Conservation (phyloP, 2,888 invertebrate genomes). For the Abrostola tripartita region DNA sequence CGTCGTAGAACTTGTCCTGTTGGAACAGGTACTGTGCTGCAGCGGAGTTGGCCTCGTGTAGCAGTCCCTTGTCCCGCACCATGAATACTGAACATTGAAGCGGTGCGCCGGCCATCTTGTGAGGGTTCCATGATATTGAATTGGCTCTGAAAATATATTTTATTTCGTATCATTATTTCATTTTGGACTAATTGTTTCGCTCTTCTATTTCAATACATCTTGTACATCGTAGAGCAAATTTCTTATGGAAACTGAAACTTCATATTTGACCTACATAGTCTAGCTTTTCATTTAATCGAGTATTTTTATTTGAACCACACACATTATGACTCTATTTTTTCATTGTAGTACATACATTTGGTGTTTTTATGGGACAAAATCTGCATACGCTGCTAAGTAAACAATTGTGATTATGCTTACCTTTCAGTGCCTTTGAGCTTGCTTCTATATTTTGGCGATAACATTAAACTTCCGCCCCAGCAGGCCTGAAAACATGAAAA, state of each 20-base stretch:
- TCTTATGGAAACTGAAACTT: no score
- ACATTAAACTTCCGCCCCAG: constrained; percentile 92
- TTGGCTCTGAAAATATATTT: constrained; percentile 87
- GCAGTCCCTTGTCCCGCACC: constrained; percentile 87
- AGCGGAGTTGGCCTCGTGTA: constrained; percentile 91
- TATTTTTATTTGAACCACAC: no score
- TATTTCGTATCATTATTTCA: not conserved
- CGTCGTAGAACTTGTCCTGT: constrained; percentile 95
- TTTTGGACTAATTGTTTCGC: not conserved
- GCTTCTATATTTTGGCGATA: constrained; percentile 90
- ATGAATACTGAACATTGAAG: constrained; percentile 93
- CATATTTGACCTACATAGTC: no score
- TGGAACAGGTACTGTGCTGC: constrained; percentile 94
- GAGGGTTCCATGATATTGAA: constrained; percentile 95
- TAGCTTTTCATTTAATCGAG: no score
- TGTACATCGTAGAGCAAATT: no score
- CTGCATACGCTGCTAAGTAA: not conserved
- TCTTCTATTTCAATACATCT: no score
- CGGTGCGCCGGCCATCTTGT: constrained; percentile 94
- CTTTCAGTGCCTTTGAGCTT: constrained; percentile 90
- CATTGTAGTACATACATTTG: no score
- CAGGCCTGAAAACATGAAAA: constrained; percentile 88
- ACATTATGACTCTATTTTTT: no score
- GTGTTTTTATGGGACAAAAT: no score
- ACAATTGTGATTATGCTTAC: constrained; percentile 69